Conservation (phyloP, 2,888 invertebrate genomes). For the Pollenia griseotomentosa region DNA sequence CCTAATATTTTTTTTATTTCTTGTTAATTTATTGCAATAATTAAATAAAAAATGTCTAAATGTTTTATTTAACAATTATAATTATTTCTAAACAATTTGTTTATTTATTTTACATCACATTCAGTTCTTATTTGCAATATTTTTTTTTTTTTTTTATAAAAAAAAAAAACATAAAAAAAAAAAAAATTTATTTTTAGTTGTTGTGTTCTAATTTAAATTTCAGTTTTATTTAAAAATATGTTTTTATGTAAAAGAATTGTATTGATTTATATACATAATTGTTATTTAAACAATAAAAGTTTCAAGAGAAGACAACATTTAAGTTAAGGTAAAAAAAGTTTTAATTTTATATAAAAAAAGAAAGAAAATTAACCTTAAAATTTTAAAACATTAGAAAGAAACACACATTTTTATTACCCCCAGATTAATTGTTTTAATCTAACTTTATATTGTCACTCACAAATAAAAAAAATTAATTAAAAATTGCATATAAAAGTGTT, state of each 20-base stretch:
- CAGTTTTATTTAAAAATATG: neutral
- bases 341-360: constrained; percentile 33
- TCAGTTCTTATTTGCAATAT: constrained; percentile 30
- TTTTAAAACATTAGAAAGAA: neutral
- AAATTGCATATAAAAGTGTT: neutral
- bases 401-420: constrained; percentile 18
- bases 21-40: neutral
- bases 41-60: neutral
- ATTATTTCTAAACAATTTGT: neutral
- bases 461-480: neutral
- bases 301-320: constrained; percentile 26
- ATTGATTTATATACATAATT: neutral
- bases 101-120: constrained; percentile 54
- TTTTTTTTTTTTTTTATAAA: neutral
- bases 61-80: neutral
- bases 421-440: constrained; percentile 36
- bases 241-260: neutral
- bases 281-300: neutral
- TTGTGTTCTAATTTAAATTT: constrained; percentile 4
- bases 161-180: constrained; percentile 14
- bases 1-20: neutral
- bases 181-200: constrained; percentile 39
- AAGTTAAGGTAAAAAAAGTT: constrained; percentile 6
- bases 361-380: constrained; percentile 7
- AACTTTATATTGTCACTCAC: constrained; percentile 29